Percentiles rank a stretch among this genome's conserved stretches.
These are phyloP conservation scores for Phorcus lineatus DNA, from an alignment of 2,888 invertebrate species.

Conservation along the genomic window DNA sequence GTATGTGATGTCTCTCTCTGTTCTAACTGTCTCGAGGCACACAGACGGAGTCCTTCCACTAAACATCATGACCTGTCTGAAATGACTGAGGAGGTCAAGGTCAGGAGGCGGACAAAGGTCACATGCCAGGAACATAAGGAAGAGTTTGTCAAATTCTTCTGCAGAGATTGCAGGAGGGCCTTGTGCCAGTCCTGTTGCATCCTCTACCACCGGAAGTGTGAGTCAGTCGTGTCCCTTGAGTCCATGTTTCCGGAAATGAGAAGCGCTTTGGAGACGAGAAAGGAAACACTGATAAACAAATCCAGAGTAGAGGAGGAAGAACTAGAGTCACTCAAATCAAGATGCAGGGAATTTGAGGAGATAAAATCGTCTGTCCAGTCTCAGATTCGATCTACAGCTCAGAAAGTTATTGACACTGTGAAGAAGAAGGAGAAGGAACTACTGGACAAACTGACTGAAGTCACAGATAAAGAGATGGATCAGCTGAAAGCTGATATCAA, in stretches of 20 bases:
- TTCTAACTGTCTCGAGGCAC: neutral
- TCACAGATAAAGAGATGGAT: neutral
- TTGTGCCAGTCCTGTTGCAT: neutral
- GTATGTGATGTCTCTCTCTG: neutral
- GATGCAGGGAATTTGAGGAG: neutral
- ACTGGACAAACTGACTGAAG: neutral
- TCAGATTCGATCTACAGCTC: neutral
- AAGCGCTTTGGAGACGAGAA: neutral
- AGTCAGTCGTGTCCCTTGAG: neutral
- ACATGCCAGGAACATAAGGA: neutral
- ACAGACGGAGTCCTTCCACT: neutral
- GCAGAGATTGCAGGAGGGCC: neutral
- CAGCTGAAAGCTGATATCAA: neutral
- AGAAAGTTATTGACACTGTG: neutral
- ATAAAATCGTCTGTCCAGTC: neutral
- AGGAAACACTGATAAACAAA: neutral
- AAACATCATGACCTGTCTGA: neutral
- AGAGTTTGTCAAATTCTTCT: neutral
- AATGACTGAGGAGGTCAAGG: neutral
- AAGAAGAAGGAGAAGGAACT: neutral
- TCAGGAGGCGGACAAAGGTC: neutral
- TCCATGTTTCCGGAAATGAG: neutral
- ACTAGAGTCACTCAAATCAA: neutral
- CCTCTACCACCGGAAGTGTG: neutral
- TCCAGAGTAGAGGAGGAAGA: neutral